These are phyloP conservation scores for Scartelaos histophorus DNA, from an alignment of 2,113 vertebrate genomes.

Conservation along the genomic window DNA sequence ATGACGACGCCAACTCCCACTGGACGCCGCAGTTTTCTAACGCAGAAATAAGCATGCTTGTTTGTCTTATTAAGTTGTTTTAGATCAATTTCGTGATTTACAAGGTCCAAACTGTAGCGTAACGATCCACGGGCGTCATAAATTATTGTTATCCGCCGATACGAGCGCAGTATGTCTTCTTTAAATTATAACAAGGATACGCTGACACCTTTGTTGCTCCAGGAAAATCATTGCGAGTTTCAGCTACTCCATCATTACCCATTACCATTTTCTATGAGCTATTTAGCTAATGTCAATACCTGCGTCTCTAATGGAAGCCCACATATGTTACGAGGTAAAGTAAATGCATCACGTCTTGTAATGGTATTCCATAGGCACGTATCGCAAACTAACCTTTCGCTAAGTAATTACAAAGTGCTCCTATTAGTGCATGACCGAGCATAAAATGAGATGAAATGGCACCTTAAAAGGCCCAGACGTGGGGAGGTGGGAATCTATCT, in stretches of 20 bases:
- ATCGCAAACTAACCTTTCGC: constrained; percentile 22
- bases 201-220: neutral
- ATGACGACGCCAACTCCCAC: no score
- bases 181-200: no score
- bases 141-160: no score
- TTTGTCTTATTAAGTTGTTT: no score
- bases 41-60: no score
- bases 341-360: constrained; percentile 11
- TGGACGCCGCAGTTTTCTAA: no score
- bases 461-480: constrained; percentile 11
- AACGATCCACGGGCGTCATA: no score
- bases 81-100: no score
- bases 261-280: neutral
- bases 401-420: constrained; percentile 32
- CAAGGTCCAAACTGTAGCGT: no score
- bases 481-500: constrained; percentile 11
- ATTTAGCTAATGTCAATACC: constrained; percentile 2
- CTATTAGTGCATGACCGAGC: constrained; percentile 24
- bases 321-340: neutral
- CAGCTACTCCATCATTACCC: neutral
- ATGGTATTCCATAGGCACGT: constrained; percentile 3
- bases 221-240: neutral
- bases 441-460: constrained; percentile 22
- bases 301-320: neutral
- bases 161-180: no score